A percentile compares a stretch with the other conserved stretches of the same genome.
Conservation (phyloP, 2,113 vertebrate species). For the Xenotilapia caudafasciata region DNA sequence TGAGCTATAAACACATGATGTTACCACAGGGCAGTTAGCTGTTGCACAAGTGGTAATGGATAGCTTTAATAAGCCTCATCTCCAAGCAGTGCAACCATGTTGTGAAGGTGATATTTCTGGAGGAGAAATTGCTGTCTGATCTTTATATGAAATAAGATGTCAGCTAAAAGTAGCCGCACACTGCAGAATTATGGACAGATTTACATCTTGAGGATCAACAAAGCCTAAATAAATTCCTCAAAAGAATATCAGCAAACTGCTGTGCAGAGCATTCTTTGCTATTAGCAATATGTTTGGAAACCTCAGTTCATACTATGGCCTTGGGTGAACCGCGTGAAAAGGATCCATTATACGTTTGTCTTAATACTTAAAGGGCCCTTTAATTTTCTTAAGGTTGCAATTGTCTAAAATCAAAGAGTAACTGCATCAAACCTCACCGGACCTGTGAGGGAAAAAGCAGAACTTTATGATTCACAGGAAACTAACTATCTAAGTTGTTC, state of each 20-base stretch:
- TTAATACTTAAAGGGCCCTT: not conserved
- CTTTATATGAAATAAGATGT: constrained; percentile 29
- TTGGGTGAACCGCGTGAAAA: not conserved
- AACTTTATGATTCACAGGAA: not conserved
- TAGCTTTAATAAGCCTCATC: not conserved
- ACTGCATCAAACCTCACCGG: not conserved
- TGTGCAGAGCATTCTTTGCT: not conserved
- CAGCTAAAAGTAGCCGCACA: constrained; percentile 2
- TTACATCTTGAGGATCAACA: constrained; percentile 45
- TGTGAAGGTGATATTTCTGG: not conserved
- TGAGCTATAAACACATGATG: constrained; percentile 15
- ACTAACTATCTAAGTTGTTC: not conserved
- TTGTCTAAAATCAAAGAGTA: not conserved
- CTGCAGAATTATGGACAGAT: constrained; percentile 50
- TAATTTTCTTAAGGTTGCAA: not conserved
- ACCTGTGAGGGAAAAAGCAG: not conserved
- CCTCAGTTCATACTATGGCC: not conserved
- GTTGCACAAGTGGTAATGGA: constrained; percentile 4
- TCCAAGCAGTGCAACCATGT: not conserved
- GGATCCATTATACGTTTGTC: not conserved
- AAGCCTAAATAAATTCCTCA: constrained; percentile 39
- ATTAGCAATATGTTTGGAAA: constrained; percentile 11
- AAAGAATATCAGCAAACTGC: constrained; percentile 31
- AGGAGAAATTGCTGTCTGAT: constrained; percentile 21
- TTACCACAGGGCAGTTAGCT: constrained; percentile 5